Evolutionary conservation across 2,797 vertebrate genomes (phyloP), one percentile per base, ranked within the genome.

Genomic region (Neostethus bicornis): DNA sequence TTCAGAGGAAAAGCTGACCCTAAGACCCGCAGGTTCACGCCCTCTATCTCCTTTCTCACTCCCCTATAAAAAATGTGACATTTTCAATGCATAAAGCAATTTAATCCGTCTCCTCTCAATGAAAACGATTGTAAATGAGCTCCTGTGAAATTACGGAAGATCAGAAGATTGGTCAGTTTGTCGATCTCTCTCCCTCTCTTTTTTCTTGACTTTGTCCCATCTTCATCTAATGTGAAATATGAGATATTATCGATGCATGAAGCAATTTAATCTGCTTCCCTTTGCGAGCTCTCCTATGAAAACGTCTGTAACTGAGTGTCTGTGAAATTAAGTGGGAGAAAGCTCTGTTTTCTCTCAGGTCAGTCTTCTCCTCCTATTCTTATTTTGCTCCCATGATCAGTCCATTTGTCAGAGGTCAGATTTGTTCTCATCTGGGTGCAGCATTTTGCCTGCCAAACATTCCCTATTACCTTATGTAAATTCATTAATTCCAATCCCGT

Each of bases 161-260:
- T 83, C 45, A 37, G 73, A 66, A 81, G 86, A 83, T 83, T 80
- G 85, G 78, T 80, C 83, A 81, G 81, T 55, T 51, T 66, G 70
- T 65, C 44, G 23, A 69, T 77, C 73, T 62, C 62, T 48, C 58
- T 68, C 57, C 38, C 48, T 53, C 54, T 43, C 55, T 59, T 60
- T 65, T 41, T 65, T 61, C 72, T 32, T 20, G 39, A 63, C 61
- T 72, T 70, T 14, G 0, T 56, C 59, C 59, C 29, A 49, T 80
- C 69, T 80, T 75, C 48, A 48, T 66, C 73, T 87, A 76, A 84
- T 73, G 68, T 76, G 83, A 85, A 89, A 88, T 83, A 87, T 88
- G 72, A 84, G 79, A 85, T 84, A 87, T 91, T 91, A 84, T 89
- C 85, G 90, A 91, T 91, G 88, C 90, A 89, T 90, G 85, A 91